These are phyloP conservation scores for Sclerurus mexicanus DNA, from an alignment of 2,113 vertebrate species.

Conservation along the genomic window DNA sequence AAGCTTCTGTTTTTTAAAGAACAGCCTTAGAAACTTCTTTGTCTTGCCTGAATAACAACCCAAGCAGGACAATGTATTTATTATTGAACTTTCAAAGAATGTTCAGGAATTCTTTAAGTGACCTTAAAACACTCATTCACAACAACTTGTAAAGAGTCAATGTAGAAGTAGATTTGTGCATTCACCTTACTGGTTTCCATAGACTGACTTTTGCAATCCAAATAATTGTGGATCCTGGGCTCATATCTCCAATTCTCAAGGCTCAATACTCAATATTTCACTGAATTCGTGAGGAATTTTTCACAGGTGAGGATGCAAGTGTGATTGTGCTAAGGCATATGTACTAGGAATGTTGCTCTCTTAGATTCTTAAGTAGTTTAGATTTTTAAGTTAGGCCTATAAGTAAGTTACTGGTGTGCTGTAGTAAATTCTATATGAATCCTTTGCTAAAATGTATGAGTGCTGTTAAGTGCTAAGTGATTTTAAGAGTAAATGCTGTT, in stretches of 20 bases:
- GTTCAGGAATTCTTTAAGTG: background rate
- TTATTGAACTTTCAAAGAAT: background rate
- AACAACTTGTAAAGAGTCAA: background rate
- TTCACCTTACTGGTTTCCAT: background rate
- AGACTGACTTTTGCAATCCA: background rate
- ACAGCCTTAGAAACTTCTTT: background rate
- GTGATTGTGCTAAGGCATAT: background rate
- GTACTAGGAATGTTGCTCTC: background rate
- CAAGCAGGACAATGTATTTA: background rate
- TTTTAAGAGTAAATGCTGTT: background rate
- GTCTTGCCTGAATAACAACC: background rate
- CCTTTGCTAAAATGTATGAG: background rate
- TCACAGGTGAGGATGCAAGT: background rate
- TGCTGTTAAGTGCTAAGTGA: background rate
- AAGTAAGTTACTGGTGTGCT: background rate
- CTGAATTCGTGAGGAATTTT: background rate
- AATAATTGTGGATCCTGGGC: background rate
- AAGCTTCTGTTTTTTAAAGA: background rate
- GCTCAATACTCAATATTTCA: background rate
- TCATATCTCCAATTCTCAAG: background rate
- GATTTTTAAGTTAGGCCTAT: background rate
- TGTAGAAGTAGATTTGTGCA: rapidly evolving
- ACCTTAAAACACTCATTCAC: rapidly evolving
- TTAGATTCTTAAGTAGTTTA: background rate
- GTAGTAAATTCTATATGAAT: background rate